Base-by-base conservation (phyloP, 2,888 invertebrate species). In the Drosophila siamana region DNA sequence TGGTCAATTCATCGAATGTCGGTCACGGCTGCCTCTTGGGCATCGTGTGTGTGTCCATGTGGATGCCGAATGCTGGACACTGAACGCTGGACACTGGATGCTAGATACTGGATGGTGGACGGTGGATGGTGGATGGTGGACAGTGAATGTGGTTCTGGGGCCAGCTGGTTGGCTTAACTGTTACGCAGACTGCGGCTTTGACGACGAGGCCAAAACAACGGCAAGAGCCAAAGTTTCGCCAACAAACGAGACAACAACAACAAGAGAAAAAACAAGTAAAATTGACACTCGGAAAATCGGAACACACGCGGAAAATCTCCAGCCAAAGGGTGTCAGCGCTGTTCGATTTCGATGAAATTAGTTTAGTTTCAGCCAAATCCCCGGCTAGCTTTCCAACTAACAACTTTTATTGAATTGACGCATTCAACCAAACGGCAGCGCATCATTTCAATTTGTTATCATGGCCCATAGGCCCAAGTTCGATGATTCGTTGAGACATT, bases 1-100 rank as follows among this genome's bases (percentile, higher is more conserved):
- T 82, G 87, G 85, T 87, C 84, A 85, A 84, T 86, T 80, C 85
- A 80, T 85, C 84, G 84, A 86, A 86, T 84, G 82, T 85, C 84
- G 85, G 82, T 87, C 87, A 82, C 64, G 82, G 78, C 68, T 74
- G 69, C 69, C 77, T 55, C 57, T 61, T 43, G 85, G 62, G 56
- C 60, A 70, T 19, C 40, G 8, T 24, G 36, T 55, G 36, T 55
- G 13, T 26, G 36, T 33, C 22, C 28, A 16, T 16, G 40, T 6
- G 16, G 40, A 19, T 16, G 13, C 5, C 15, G 40, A 11, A 24
- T 15, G 8, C 22, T 8, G n/a, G 30, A n/a, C n/a, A 19, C 19
- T 19, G 19, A n/a, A 30, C 13, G 22, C 8, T 46, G 44, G 11
- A 30, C 3, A n/a, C 15, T 33, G 46, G 30, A 24, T 51, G 44